phyloP scores from a whole-genome alignment of 2,888 invertebrate species.

The Leistus spinibarbis region DNA sequence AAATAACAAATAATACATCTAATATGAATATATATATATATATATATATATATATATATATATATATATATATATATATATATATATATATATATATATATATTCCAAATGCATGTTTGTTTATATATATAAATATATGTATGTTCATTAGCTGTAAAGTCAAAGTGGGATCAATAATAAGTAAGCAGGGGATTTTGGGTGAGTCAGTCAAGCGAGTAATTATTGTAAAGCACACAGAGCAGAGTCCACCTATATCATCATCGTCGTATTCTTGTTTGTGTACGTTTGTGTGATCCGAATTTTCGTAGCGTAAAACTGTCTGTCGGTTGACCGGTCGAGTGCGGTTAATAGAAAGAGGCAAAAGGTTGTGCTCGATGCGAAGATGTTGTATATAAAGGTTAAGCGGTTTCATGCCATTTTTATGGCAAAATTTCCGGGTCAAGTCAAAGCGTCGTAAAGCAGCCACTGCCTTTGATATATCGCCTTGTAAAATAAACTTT shows the following conservation, averaged over 20 bases:
- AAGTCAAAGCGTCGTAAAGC: background rate
- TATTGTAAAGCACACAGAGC: background rate
- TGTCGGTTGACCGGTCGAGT: background rate
- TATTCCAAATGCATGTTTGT: too few relatives aligned
- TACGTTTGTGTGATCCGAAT: background rate
- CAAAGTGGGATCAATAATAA: background rate
- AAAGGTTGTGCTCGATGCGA: background rate
- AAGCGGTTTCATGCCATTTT: background rate
- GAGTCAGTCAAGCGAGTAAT: background rate
- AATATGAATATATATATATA: too few relatives aligned
- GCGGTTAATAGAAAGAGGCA: background rate
- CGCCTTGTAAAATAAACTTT: background rate
- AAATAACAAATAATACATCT: too few relatives aligned
- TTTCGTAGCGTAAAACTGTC: background rate
- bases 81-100: too few relatives aligned
- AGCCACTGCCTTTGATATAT: background rate
- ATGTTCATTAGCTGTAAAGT: background rate
- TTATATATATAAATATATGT: too few relatives aligned
- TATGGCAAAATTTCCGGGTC: background rate
- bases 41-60: too few relatives aligned
- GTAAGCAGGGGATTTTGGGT: background rate
- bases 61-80: too few relatives aligned
- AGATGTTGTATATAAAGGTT: too few relatives aligned
- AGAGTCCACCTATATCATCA: too few relatives aligned
- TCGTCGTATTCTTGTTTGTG: background rate